Conservation (phyloP, 2,797 vertebrate genomes). For the Kryptolebias ocellatus region DNA sequence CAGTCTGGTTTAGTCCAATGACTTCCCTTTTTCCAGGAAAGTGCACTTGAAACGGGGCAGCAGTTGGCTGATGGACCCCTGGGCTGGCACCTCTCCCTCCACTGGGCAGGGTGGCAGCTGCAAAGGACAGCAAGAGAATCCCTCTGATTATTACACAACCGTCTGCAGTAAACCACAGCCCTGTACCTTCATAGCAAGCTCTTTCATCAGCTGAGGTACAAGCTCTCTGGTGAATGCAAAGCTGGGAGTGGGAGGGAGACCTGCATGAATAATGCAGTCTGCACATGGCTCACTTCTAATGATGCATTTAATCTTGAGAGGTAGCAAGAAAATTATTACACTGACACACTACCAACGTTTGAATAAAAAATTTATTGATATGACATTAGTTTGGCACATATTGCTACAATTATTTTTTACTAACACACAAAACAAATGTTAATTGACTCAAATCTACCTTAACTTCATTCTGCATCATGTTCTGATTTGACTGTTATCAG, state of each 20-base stretch:
- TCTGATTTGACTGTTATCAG: too few species aligned
- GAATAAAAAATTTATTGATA: too few species aligned
- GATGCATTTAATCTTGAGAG: slow-evolving; percentile 34
- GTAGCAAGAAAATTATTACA: slow-evolving; percentile 14
- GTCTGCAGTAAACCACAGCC: slow-evolving; percentile 51
- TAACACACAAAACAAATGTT: too few species aligned
- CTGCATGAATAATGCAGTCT: slow-evolving; percentile 73
- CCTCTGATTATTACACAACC: slow-evolving; percentile 73
- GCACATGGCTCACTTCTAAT: slow-evolving; percentile 56
- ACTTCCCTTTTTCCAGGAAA: slow-evolving; percentile 49
- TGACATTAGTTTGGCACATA: too few species aligned
- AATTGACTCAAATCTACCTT: too few species aligned
- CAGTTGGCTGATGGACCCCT: slow-evolving; percentile 57
- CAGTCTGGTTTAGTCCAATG: slow-evolving; percentile 31
- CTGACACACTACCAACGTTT: not conserved
- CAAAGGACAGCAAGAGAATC: slow-evolving; percentile 61
- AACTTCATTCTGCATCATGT: too few species aligned
- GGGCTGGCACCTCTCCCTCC: slow-evolving; percentile 56
- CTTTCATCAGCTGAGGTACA: slow-evolving; percentile 68
- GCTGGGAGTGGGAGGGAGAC: slow-evolving; percentile 41
- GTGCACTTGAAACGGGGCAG: slow-evolving; percentile 46
- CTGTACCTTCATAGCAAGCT: slow-evolving; percentile 43
- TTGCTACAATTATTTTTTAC: too few species aligned
- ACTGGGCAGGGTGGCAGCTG: slow-evolving; percentile 68
- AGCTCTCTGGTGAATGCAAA: slow-evolving; percentile 47